These are phyloP conservation scores for Bruchidius siliquastri DNA, from an alignment of 2,888 invertebrate species.

Conservation along the genomic window DNA sequence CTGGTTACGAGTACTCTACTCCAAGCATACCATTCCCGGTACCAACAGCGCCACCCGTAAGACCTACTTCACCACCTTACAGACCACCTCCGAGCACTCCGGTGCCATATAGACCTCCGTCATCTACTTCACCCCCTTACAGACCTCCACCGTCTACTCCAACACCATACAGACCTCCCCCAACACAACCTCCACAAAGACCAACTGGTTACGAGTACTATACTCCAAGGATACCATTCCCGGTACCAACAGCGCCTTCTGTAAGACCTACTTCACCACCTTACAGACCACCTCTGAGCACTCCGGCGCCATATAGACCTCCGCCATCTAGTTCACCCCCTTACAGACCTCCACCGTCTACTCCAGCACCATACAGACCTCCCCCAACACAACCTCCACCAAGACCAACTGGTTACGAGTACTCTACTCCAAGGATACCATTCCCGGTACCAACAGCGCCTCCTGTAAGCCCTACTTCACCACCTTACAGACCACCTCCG, in stretches of 20 bases:
- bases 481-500: no score
- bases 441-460: not conserved
- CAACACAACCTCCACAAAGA: not conserved
- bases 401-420: not conserved
- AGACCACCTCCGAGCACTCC: no score
- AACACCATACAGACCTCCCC: not conserved
- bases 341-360: constrained; percentile 17
- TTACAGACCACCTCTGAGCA: no score
- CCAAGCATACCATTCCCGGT: no score
- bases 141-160: constrained; percentile 9
- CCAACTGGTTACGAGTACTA: not conserved
- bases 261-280: constrained; percentile 7
- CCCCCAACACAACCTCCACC: not conserved
- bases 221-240: not conserved
- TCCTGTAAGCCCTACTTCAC: constrained; percentile 6
- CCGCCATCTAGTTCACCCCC: constrained; percentile 15
- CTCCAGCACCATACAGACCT: constrained; percentile 13
- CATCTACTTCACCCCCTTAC: constrained; percentile 10
- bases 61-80: no score
- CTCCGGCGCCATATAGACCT: no score
- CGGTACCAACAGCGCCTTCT: constrained; percentile 8
- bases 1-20: not conserved
- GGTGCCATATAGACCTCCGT: no score
- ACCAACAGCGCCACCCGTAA: no score
- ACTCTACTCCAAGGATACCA: not conserved